Evolutionary conservation across 2,113 vertebrate species (phyloP).

Genomic region (Crotophaga sulcirostris): DNA sequence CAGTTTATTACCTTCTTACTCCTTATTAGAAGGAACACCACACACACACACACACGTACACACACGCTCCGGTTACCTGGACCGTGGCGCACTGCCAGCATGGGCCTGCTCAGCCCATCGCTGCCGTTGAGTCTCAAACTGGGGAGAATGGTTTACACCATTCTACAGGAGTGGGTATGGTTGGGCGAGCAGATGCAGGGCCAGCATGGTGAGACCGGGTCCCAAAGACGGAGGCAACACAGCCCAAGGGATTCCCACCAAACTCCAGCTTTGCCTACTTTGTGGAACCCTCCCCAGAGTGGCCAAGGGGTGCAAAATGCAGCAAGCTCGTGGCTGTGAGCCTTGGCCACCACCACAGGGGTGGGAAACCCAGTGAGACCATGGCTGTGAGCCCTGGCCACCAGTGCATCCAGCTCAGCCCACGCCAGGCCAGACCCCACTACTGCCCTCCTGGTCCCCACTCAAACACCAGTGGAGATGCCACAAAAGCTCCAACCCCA

Average conservation of each 20-base stretch:
- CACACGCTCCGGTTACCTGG: background rate
- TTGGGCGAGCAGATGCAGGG: accelerated
- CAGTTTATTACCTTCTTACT: constrained; percentile 53
- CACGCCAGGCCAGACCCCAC: background rate
- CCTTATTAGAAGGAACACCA: constrained; percentile 31
- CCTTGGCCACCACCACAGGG: background rate
- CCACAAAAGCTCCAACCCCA: background rate
- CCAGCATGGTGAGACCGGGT: background rate
- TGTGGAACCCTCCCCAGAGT: background rate
- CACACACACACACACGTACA: background rate
- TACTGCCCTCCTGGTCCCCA: background rate
- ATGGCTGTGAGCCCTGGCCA: background rate
- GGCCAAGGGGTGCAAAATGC: background rate
- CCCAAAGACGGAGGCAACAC: background rate
- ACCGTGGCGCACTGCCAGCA: accelerated
- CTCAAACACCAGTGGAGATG: background rate
- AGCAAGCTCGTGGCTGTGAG: background rate
- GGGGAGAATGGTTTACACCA: background rate
- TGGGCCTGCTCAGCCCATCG: background rate
- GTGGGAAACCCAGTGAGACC: background rate
- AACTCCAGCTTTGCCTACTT: background rate
- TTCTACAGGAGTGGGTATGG: background rate
- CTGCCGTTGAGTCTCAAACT: background rate
- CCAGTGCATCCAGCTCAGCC: background rate
- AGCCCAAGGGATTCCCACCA: background rate